Percentiles rank a stretch among this genome's conserved stretches.
Evolutionary conservation across 2,113 vertebrate species (phyloP).

Genomic region (Phylloscopus trochiloides): DNA sequence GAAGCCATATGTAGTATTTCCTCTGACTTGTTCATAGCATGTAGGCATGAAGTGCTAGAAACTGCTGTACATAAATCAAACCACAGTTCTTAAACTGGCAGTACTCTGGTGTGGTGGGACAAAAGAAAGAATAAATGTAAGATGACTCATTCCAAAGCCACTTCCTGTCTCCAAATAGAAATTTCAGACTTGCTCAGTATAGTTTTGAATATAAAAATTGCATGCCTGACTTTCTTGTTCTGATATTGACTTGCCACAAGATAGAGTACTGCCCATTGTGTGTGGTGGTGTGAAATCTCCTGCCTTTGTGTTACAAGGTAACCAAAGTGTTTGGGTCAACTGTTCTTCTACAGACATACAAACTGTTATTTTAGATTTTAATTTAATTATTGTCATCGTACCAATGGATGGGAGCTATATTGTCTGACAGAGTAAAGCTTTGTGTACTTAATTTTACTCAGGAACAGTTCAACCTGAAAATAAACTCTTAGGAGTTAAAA

Average conservation of each 20-base stretch:
- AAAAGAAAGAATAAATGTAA: not conserved
- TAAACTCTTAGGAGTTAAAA: not conserved
- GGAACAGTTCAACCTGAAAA: not conserved
- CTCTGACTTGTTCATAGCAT: not conserved
- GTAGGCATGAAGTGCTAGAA: not conserved
- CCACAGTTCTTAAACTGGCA: not conserved
- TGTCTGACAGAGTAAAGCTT: not conserved
- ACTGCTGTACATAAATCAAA: not conserved
- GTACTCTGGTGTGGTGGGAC: not conserved
- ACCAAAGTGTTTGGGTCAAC: not conserved
- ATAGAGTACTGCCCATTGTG: rapidly evolving
- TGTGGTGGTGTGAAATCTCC: not conserved
- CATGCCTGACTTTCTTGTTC: not conserved
- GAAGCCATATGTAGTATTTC: not conserved
- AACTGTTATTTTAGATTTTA: not conserved
- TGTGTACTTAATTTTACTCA: not conserved
- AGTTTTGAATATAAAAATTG: not conserved
- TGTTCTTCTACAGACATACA: not conserved
- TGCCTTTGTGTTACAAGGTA: not conserved
- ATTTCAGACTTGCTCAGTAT: not conserved
- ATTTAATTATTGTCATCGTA: not conserved
- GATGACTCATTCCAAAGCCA: not conserved
- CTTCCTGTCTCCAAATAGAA: not conserved
- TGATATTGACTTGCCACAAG: not conserved
- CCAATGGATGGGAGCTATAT: not conserved